These are phyloP conservation scores for Typhlichthys eigenmanni DNA, from an alignment of 2,797 vertebrate genomes.

Conservation along the genomic window DNA sequence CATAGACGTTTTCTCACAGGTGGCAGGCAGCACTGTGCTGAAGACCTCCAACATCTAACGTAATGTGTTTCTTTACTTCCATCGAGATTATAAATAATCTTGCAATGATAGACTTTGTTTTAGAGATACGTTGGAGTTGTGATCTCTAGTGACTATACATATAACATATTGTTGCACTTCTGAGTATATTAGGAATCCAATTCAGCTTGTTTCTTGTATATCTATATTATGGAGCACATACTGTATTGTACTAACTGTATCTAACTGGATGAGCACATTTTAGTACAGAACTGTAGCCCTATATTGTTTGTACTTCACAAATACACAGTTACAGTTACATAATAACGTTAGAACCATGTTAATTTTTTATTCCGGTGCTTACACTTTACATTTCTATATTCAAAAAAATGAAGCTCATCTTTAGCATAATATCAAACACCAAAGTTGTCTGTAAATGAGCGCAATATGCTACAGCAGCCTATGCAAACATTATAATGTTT, in stretches of 20 bases:
- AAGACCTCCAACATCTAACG: slow-evolving; percentile 3
- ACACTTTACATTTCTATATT: slow-evolving; percentile 35
- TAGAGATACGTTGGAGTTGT: too few relatives aligned
- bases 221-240: not conserved
- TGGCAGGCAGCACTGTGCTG: slow-evolving; percentile 36
- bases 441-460: not conserved
- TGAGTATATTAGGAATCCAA: too few relatives aligned
- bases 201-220: not conserved
- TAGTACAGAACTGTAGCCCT: too few relatives aligned
- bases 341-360: slow-evolving; percentile 8
- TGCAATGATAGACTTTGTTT: too few relatives aligned
- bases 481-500: slow-evolving; percentile 33
- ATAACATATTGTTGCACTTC: too few relatives aligned
- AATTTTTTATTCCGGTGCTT: slow-evolving; percentile 42
- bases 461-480: not conserved
- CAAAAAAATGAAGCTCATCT: slow-evolving; percentile 30
- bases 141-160: too few relatives aligned
- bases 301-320: too few relatives aligned
- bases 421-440: slow-evolving; percentile 14
- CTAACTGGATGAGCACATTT: too few relatives aligned
- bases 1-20: slow-evolving; percentile 52
- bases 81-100: too few relatives aligned
- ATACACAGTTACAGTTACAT: slow-evolving; percentile 14
- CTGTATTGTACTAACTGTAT: too few relatives aligned
- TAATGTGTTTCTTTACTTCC: too few relatives aligned